These are phyloP conservation scores for Lucinisca nassula DNA, from an alignment of 2,888 invertebrate genomes.

Conservation along the genomic window DNA sequence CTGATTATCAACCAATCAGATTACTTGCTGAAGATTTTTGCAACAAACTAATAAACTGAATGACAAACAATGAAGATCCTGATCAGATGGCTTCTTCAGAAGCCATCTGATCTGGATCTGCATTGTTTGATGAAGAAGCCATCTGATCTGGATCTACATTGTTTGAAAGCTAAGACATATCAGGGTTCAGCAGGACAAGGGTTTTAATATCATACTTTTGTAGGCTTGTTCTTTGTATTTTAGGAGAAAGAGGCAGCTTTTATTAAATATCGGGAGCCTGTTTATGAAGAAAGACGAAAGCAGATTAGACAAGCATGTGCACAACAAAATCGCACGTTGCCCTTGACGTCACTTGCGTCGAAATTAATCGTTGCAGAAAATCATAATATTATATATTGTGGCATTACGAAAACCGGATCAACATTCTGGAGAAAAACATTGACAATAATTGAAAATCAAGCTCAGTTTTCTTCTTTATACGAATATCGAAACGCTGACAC, in stretches of 20 bases:
- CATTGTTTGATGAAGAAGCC: no score
- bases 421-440: constrained; percentile 3
- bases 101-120: no score
- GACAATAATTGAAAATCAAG: not conserved
- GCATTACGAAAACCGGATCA: constrained; percentile 1
- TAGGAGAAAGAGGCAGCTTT: not conserved
- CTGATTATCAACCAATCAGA: no score
- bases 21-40: no score
- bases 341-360: not conserved
- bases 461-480: not conserved
- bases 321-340: not conserved
- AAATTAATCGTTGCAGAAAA: not conserved
- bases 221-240: no score
- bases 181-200: no score
- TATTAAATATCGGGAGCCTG: not conserved
- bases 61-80: no score
- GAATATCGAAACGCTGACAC: not conserved
- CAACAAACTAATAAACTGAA: no score
- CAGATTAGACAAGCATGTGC: not conserved
- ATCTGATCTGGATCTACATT: no score
- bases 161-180: no score
- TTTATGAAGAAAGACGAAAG: not conserved
- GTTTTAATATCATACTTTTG: no score
- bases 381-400: not conserved
- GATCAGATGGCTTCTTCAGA: no score